phyloP scores from a whole-genome alignment of 2,113 vertebrate species.

The Mirounga angustirostris region DNA sequence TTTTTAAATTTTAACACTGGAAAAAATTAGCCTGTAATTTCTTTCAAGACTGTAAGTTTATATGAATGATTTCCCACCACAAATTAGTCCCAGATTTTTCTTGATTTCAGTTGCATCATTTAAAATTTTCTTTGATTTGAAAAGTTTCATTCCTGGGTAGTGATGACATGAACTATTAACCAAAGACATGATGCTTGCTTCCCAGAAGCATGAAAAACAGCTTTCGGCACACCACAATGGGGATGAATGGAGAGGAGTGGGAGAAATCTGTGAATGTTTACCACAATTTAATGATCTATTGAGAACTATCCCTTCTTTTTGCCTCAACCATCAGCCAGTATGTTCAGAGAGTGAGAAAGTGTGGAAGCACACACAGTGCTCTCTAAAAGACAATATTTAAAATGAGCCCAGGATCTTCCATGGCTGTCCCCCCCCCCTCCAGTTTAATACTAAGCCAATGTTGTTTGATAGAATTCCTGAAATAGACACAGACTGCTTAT shows the following conservation, averaged over 20 bases:
- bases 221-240: not conserved
- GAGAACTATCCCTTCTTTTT: not conserved
- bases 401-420: not conserved
- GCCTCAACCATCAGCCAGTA: not conserved
- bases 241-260: not conserved
- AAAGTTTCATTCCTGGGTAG: constrained; percentile 15
- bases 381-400: constrained; percentile 31
- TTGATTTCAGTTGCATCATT: constrained; percentile 7
- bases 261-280: constrained; percentile 42
- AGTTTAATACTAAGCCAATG: not conserved
- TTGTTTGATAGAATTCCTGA: not conserved
- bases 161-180: constrained; percentile 36
- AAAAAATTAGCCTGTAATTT: constrained; percentile 42
- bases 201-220: constrained; percentile 30
- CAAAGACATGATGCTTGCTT: not conserved
- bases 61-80: constrained; percentile 10
- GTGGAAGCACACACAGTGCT: not conserved
- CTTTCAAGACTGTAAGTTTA: constrained; percentile 12
- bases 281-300: constrained; percentile 33
- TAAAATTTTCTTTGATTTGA: constrained; percentile 21
- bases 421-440: not conserved
- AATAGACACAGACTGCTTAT: constrained; percentile 31
- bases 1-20: constrained; percentile 58
- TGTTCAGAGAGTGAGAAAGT: not conserved
- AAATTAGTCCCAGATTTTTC: constrained; percentile 35